phyloP scores from a whole-genome alignment of 2,797 vertebrate species.

The Gymnothorax reevesii region DNA sequence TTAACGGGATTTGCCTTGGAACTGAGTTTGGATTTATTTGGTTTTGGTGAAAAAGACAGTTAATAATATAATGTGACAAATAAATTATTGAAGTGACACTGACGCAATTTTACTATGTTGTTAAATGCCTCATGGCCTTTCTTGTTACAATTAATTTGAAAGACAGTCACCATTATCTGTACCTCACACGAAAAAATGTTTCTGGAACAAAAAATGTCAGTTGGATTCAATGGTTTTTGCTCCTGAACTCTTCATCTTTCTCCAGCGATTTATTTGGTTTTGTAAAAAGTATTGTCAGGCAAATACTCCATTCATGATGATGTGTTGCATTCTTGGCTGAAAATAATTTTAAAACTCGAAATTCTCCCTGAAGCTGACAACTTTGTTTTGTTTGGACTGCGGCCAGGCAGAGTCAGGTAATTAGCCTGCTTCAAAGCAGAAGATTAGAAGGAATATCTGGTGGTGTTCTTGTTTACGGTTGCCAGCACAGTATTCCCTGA shows the following conservation, averaged over 20 bases:
- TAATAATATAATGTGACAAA: too few species aligned
- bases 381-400: conserved; percentile 26
- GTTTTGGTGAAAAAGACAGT: too few species aligned
- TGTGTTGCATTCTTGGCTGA: conserved; percentile 34
- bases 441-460: background rate
- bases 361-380: conserved; percentile 28
- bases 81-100: too few species aligned
- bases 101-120: too few species aligned
- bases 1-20: too few species aligned
- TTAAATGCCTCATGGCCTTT: too few species aligned
- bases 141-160: too few species aligned
- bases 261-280: conserved; percentile 31
- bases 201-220: too few species aligned
- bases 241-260: background rate
- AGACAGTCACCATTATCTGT: too few species aligned
- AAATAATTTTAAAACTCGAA: conserved; percentile 44
- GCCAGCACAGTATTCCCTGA: background rate
- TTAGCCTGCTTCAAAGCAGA: background rate
- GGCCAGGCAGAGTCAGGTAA: conserved; percentile 27
- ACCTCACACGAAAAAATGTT: too few species aligned
- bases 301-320: conserved; percentile 36
- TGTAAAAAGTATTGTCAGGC: conserved; percentile 39
- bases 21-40: too few species aligned
- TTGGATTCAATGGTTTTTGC: too few species aligned
- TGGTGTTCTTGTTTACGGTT: background rate